A percentile compares a stretch with the other conserved stretches of the same genome.
Evolutionary conservation across 2,888 invertebrate genomes (phyloP).

Genomic region (Marronus borbonicus): DNA sequence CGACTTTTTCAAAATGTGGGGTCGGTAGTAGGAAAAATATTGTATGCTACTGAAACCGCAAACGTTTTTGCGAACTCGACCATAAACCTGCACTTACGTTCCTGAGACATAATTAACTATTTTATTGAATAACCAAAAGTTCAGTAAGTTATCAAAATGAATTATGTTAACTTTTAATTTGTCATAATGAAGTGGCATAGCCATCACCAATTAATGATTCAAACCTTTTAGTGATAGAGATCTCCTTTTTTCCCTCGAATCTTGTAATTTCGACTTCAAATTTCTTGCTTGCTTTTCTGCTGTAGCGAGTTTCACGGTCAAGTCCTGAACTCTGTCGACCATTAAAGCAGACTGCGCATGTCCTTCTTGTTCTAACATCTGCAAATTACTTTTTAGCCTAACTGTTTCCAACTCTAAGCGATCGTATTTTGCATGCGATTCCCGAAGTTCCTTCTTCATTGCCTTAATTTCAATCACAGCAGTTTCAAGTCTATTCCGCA

Average conservation of each 20-base stretch:
- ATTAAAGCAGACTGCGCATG: constrained; percentile 85
- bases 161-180: too few species aligned
- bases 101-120: too few species aligned
- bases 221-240: constrained; percentile 86
- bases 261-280: constrained; percentile 85
- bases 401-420: constrained; percentile 86
- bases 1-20: too few species aligned
- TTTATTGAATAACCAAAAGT: too few species aligned
- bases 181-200: too few species aligned
- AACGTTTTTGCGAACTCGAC: too few species aligned
- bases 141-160: too few species aligned
- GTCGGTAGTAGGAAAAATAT: too few species aligned
- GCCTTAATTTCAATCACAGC: constrained; percentile 88
- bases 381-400: constrained; percentile 82
- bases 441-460: constrained; percentile 85
- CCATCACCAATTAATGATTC: background rate
- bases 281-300: constrained; percentile 88
- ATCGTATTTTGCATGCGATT: constrained; percentile 86
- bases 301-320: constrained; percentile 85
- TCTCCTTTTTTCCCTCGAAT: constrained; percentile 84
- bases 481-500: constrained; percentile 84
- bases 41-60: too few species aligned
- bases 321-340: constrained; percentile 87
- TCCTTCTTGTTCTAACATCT: constrained; percentile 76
- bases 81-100: too few species aligned